Evolutionary conservation across 2,797 vertebrate species (phyloP).

Genomic region (Acanthornis magna): DNA sequence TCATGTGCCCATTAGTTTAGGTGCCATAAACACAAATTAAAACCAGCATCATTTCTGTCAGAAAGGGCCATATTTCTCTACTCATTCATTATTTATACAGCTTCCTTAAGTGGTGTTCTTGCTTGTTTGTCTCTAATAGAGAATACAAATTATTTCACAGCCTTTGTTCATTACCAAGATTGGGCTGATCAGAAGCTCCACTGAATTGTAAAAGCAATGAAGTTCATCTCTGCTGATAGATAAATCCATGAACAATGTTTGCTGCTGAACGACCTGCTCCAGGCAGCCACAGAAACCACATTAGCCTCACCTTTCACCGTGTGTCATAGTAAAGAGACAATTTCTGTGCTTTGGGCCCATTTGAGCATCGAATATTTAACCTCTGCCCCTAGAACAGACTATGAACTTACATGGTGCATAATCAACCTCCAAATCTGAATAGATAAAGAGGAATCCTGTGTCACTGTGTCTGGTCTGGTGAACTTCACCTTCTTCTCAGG

Average conservation of each 20-base stretch:
- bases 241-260: neutral
- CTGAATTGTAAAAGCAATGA: neutral
- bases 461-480: neutral
- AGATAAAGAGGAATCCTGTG: neutral
- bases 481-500: neutral
- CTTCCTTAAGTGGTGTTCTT: slow-evolving; percentile 57
- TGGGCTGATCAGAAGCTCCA: neutral
- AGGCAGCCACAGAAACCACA: neutral
- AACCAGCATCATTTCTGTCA: slow-evolving; percentile 58
- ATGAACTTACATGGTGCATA: neutral
- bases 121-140: slow-evolving; percentile 42
- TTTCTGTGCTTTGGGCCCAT: neutral
- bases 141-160: slow-evolving; percentile 33
- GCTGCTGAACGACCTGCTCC: neutral
- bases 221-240: neutral
- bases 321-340: neutral
- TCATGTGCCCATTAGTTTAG: slow-evolving; percentile 62
- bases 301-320: neutral
- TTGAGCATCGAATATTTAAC: neutral
- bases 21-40: slow-evolving; percentile 71
- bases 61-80: slow-evolving; percentile 47
- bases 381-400: neutral
- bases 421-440: neutral
- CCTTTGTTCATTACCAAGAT: neutral
- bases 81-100: slow-evolving; percentile 58